A percentile compares a stretch with the other conserved stretches of the same genome.
Conservation (phyloP, 2,888 invertebrate species). For the Siphlonurus alternatus region DNA sequence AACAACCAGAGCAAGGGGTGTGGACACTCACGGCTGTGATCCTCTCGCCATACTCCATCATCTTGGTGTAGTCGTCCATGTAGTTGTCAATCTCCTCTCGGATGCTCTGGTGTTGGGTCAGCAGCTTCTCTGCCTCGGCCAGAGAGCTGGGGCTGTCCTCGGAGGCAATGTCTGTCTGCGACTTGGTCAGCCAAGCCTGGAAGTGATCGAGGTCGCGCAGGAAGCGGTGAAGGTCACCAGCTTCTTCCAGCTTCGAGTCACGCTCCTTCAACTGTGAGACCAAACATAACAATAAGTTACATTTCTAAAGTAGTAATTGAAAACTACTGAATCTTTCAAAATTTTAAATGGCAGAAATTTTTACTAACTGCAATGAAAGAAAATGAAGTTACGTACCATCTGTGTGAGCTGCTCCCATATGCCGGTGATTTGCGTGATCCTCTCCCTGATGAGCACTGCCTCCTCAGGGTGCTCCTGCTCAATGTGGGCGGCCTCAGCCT, state of each 20-base stretch:
- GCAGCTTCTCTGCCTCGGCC: conserved; percentile 90
- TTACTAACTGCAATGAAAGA: conserved; percentile 5
- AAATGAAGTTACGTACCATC: conserved; percentile 40
- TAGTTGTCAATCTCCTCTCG: conserved; percentile 99
- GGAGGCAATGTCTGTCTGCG: conserved; percentile 96
- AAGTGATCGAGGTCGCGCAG: conserved; percentile 97
- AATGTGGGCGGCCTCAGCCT: conserved; percentile 83
- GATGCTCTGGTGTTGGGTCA: conserved; percentile 96
- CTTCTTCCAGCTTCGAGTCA: conserved; percentile 95
- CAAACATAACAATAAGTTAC: conserved; percentile 5
- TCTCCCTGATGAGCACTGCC: conserved; percentile 74
- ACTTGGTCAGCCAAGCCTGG: conserved; percentile 97
- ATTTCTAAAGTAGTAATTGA: neutral
- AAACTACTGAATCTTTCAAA: neutral
- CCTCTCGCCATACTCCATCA: conserved; percentile 98
- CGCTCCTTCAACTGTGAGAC: conserved; percentile 74
- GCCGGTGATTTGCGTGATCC: conserved; percentile 76
- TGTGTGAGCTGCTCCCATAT: conserved; percentile 96
- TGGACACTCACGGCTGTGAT: conserved; percentile 65
- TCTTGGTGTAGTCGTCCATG: conserved; percentile 92
- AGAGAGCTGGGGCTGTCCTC: conserved; percentile 87
- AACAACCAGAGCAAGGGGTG: neutral
- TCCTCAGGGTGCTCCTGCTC: conserved; percentile 91
- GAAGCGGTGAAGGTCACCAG: conserved; percentile 96
- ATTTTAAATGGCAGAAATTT: neutral